Percentiles rank a stretch among this genome's conserved stretches.
Evolutionary conservation across 2,888 invertebrate species (phyloP).

Genomic region (Drosophila anomalipes): DNA sequence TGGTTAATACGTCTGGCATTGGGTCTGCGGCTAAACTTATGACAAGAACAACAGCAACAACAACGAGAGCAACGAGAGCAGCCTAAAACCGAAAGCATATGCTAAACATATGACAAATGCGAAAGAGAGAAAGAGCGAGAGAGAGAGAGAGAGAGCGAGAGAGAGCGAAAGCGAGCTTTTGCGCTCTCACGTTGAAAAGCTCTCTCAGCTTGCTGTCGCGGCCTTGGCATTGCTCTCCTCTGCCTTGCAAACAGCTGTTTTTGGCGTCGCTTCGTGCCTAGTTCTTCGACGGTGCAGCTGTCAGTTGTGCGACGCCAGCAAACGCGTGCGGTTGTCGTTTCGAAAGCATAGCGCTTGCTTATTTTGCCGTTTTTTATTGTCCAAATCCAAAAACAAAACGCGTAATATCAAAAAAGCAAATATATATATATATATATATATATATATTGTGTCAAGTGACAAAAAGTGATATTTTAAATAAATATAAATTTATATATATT

Average conservation of each 20-base stretch:
- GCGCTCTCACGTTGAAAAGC: slow-evolving; percentile 4
- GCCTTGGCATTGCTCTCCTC: slow-evolving; percentile 70
- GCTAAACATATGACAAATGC: slow-evolving; percentile 22
- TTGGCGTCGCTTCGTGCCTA: slow-evolving; percentile 22
- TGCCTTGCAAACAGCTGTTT: slow-evolving; percentile 57
- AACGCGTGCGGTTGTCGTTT: slow-evolving; percentile 57
- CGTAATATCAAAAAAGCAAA: neutral
- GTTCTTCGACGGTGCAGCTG: slow-evolving; percentile 23
- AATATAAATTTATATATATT: neutral
- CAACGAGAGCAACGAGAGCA: neutral
- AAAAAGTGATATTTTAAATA: slow-evolving; percentile 18
- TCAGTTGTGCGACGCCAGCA: slow-evolving; percentile 58
- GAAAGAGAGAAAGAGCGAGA: neutral
- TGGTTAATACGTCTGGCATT: slow-evolving; percentile 50
- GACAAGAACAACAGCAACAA: slow-evolving; percentile 16
- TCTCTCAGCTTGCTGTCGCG: slow-evolving; percentile 31
- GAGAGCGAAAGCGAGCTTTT: slow-evolving; percentile 15
- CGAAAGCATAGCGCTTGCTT: neutral
- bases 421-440: neutral
- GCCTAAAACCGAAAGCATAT: slow-evolving; percentile 48
- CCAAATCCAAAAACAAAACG: slow-evolving; percentile 6
- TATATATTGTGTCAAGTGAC: slow-evolving; percentile 10
- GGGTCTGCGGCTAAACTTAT: slow-evolving; percentile 3
- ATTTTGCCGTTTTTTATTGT: slow-evolving; percentile 4
- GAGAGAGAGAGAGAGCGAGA: slow-evolving; percentile 6